Evolutionary conservation across 2,797 vertebrate species (phyloP), one percentile per base, ranked within the genome.

Genomic region (Falco naumanni): DNA sequence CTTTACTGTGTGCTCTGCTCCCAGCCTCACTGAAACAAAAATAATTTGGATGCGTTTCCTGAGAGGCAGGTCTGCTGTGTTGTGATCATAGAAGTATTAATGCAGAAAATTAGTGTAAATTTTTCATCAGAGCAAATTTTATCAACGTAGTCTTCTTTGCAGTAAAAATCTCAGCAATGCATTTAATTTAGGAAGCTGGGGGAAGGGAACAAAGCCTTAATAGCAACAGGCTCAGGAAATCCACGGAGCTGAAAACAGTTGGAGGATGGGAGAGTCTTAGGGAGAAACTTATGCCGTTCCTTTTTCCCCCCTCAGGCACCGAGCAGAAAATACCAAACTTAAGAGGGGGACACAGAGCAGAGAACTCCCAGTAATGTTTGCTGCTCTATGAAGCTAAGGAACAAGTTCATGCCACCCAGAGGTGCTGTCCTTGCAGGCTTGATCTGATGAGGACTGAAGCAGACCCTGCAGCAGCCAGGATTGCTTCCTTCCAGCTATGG

Each of bases 61-160:
- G 57, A 85, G 91, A 95, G 75, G 95, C 87, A 87, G 64, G 69
- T 93, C 75, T 89, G 53, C 79, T 85, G 29, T 85, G 82, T 86
- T 94, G 53, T 78, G 84, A 92, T 93, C 89, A 39, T 9, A 89
- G 84, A 87, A 86, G 89, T 97, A 95, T 93, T 89, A 96, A 94
- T 92, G 95, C 94, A 96, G 94, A 91, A 95, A 96, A 96, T 93
- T 47, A 87, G 69, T 87, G 90, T 93, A 89, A 87, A 87, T 89
- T 96, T 96, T 94, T 96, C 61, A 94, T 96, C 79, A 87, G 91
- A 92, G 89, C 3, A 18, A 89, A 96, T 65, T 96, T 96, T 92
- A 92, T 76, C 64, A 89, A 54, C 45, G 45, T 39, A 68, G 68
- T 93, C 91, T 95, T 95, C 82, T 95, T 94, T 93, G 69, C 87